Evolutionary conservation across 2,797 vertebrate genomes (phyloP).

Genomic region (Cossypha heuglini): DNA sequence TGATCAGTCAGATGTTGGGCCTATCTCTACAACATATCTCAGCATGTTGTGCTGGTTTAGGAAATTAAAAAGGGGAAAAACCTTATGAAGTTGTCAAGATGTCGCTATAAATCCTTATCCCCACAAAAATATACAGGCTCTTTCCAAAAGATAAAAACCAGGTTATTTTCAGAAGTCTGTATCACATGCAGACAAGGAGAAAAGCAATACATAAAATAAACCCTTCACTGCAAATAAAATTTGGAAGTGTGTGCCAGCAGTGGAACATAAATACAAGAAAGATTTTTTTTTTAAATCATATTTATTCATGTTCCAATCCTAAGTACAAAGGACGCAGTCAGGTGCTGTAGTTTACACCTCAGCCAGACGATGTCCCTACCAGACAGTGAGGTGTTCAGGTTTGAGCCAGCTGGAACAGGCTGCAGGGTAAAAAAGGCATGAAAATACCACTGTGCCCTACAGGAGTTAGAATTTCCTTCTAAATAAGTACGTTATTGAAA

Average conservation of each 20-base stretch:
- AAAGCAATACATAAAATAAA: background rate
- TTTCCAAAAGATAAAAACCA: background rate
- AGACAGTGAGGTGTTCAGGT: background rate
- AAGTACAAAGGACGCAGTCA: background rate
- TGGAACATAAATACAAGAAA: background rate
- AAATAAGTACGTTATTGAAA: conserved; percentile 14
- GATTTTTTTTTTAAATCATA: rapidly evolving
- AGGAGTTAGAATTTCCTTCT: conserved; percentile 1
- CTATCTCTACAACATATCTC: background rate
- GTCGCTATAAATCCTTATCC: background rate
- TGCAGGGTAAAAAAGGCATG: background rate
- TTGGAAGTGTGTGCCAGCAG: background rate
- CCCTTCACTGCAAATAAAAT: background rate
- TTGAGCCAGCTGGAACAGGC: background rate
- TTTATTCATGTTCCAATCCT: background rate
- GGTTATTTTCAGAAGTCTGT: background rate
- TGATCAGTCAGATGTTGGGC: background rate
- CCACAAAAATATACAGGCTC: background rate
- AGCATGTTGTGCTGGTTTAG: background rate
- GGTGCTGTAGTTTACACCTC: conserved; percentile 35
- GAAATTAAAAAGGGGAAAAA: background rate
- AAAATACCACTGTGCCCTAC: background rate
- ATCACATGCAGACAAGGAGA: background rate
- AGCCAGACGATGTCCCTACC: conserved; percentile 37
- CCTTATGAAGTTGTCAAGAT: background rate